Conservation (phyloP, 1,140 invertebrate species). For the Trinorchestia longiramus region DNA sequence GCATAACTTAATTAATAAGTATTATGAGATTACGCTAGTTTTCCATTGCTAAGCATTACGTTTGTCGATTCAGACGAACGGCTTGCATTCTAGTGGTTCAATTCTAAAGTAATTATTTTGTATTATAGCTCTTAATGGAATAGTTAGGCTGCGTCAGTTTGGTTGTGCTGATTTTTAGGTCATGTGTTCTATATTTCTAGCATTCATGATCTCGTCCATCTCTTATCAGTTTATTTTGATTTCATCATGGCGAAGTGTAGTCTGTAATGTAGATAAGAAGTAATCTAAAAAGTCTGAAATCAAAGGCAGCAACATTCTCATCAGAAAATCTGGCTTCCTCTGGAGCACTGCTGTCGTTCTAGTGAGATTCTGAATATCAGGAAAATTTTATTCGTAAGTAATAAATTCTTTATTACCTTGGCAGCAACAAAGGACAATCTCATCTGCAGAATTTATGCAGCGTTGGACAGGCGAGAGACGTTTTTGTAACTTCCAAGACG, state of each 20-base stretch:
- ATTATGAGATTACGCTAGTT: neutral
- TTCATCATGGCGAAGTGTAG: neutral
- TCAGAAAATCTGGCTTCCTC: too few species aligned
- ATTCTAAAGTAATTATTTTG: neutral
- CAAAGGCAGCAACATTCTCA: neutral
- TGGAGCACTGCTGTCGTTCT: neutral
- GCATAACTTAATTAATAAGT: neutral
- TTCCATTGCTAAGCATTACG: neutral
- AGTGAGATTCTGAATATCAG: neutral
- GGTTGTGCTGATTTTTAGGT: neutral
- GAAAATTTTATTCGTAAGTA: neutral
- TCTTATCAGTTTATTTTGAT: neutral
- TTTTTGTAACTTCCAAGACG: neutral
- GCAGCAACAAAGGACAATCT: too few species aligned
- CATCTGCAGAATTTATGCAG: neutral
- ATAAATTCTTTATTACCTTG: neutral
- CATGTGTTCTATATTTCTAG: neutral
- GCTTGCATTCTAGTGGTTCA: neutral
- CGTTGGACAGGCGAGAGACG: neutral
- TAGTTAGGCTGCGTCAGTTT: neutral
- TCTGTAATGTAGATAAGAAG: neutral
- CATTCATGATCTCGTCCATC: neutral
- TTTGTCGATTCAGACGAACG: neutral
- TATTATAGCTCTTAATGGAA: neutral
- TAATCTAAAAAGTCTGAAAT: neutral